Percentiles rank a stretch among this genome's conserved stretches.
Conservation (phyloP, 2,797 vertebrate genomes). For the Falco cherrug region DNA sequence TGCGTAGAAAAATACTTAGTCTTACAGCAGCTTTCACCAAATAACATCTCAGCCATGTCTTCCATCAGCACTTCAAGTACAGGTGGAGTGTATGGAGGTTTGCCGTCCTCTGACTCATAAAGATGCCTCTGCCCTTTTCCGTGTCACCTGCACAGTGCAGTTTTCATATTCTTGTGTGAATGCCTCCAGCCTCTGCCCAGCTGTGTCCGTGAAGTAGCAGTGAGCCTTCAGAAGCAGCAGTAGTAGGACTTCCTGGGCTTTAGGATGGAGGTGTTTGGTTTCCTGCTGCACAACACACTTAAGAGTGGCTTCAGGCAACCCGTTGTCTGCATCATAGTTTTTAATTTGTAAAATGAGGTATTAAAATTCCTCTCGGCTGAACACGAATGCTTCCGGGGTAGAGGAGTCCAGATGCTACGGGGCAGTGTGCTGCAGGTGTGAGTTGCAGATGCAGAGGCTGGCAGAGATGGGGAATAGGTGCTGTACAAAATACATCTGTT, state of each 20-base stretch:
- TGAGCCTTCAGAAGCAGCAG: not conserved
- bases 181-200: not conserved
- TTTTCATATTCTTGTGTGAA: not conserved
- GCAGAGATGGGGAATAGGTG: not conserved
- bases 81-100: not conserved
- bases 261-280: not conserved
- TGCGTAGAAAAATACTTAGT: not conserved
- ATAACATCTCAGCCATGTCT: not conserved
- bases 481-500: not conserved
- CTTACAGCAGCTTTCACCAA: not conserved
- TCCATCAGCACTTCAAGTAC: not conserved
- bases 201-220: not conserved
- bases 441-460: not conserved
- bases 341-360: not conserved
- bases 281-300: not conserved
- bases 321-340: not conserved
- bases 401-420: not conserved
- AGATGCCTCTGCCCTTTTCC: not conserved
- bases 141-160: rapidly evolving
- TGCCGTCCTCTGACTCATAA: not conserved
- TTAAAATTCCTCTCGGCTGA: not conserved
- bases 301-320: not conserved
- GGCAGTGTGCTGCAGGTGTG: not conserved
- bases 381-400: rapidly evolving
- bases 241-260: not conserved